Percentiles rank a stretch among this genome's conserved stretches.
Evolutionary conservation across 2,888 invertebrate species (phyloP).

Genomic region (Epirrita christyi): DNA sequence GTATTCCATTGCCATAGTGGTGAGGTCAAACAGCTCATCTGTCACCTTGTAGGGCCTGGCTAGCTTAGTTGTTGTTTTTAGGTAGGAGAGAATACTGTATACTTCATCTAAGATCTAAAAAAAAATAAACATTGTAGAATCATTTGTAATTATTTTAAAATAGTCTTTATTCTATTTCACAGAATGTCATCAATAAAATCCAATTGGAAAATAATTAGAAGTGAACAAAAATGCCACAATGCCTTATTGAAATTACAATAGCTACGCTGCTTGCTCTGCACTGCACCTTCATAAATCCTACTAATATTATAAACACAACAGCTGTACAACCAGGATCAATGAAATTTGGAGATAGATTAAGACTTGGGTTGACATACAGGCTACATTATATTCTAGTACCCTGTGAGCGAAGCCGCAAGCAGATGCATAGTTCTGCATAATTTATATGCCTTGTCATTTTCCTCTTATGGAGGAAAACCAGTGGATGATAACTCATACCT

Average conservation of each 20-base stretch:
- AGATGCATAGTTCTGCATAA: neutral
- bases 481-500: neutral
- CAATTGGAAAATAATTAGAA: slow-evolving; percentile 31
- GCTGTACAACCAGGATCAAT: too few relatives aligned
- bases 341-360: neutral
- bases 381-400: neutral
- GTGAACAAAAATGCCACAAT: neutral
- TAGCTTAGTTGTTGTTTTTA: slow-evolving; percentile 92
- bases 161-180: too few relatives aligned
- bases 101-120: slow-evolving; percentile 95
- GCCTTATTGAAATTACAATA: slow-evolving; percentile 12
- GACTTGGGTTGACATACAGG: neutral
- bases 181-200: slow-evolving; percentile 3
- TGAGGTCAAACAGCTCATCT: slow-evolving; percentile 96
- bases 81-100: slow-evolving; percentile 92
- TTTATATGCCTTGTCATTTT: neutral
- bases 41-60: slow-evolving; percentile 96
- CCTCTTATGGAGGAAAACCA: neutral
- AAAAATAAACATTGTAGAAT: slow-evolving; percentile 35
- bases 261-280: neutral
- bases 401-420: too few relatives aligned
- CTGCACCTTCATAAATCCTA: too few relatives aligned
- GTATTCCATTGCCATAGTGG: slow-evolving; percentile 99
- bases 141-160: too few relatives aligned
- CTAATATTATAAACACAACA: too few relatives aligned